phyloP scores from a whole-genome alignment of 2,888 invertebrate species.

The Drosophila demipolita region DNA sequence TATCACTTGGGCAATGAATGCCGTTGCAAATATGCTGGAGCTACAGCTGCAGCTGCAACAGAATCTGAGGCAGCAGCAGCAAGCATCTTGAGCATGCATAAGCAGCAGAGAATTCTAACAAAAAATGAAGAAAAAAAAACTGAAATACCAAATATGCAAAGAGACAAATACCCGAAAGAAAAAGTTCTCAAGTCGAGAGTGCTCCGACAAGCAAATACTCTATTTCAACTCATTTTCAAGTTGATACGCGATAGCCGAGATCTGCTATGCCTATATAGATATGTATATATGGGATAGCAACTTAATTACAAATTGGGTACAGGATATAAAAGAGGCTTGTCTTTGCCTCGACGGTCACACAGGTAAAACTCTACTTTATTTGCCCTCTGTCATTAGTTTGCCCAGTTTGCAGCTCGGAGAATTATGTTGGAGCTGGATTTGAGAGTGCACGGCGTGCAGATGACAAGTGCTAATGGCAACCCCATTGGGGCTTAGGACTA shows the following conservation, averaged over 20 bases:
- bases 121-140: background rate
- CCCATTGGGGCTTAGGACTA: conserved; percentile 8
- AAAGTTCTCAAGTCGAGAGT: conserved; percentile 11
- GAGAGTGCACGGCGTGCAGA: conserved; percentile 46
- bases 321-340: background rate
- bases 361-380: conserved; percentile 61
- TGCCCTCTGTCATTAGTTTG: conserved; percentile 59
- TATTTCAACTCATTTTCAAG: background rate
- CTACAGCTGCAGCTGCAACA: conserved; percentile 34
- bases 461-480: conserved; percentile 49
- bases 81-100: conserved; percentile 56
- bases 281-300: background rate
- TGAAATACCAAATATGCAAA: conserved; percentile 66
- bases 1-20: conserved; percentile 47
- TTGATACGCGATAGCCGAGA: background rate
- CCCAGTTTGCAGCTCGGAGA: conserved; percentile 17
- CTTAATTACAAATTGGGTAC: no score
- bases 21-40: conserved; percentile 65
- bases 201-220: conserved; percentile 2
- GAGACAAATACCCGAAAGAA: conserved; percentile 57
- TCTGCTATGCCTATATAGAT: background rate
- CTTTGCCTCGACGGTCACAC: conserved; percentile 21
- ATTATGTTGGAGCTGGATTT: background rate
- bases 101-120: conserved; percentile 29
- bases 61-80: conserved; percentile 35